A percentile compares a stretch with the other conserved stretches of the same genome.
phyloP scores from a whole-genome alignment of 2,888 invertebrate genomes.

The Enchytraeus crypticus region DNA sequence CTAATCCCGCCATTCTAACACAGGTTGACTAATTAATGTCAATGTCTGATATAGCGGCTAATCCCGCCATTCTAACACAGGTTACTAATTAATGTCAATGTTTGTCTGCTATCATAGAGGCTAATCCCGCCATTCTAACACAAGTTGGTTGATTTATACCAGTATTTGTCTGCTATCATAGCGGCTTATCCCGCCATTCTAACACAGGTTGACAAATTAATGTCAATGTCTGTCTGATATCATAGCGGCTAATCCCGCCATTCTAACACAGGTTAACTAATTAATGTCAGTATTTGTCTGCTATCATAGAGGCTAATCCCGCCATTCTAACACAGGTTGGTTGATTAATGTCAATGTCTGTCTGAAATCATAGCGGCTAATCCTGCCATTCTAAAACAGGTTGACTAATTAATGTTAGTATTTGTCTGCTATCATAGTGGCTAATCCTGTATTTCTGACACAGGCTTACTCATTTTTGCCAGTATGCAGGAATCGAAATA shows the following conservation, averaged over 20 bases:
- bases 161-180: background rate
- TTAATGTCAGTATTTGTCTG: background rate
- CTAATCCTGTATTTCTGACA: no score
- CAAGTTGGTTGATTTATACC: no score
- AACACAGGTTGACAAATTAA: background rate
- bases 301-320: background rate
- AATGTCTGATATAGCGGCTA: background rate
- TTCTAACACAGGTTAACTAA: slow-evolving; percentile 1
- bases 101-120: no score
- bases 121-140: no score
- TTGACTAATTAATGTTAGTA: background rate
- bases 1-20: no score
- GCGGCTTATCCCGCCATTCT: no score
- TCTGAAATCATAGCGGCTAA: background rate
- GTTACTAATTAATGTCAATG: background rate
- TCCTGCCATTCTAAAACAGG: no score
- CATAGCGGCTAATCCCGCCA: slow-evolving; percentile 3
- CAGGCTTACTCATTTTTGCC: no score
- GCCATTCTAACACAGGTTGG: no score
- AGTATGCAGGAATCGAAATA: no score
- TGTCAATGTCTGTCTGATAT: slow-evolving; percentile 5
- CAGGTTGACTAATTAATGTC: background rate
- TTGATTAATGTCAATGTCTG: background rate
- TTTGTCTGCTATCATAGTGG: no score
- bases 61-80: no score